Conservation (phyloP, 2,113 vertebrate species). For the Megaleporinus macrocephalus region DNA sequence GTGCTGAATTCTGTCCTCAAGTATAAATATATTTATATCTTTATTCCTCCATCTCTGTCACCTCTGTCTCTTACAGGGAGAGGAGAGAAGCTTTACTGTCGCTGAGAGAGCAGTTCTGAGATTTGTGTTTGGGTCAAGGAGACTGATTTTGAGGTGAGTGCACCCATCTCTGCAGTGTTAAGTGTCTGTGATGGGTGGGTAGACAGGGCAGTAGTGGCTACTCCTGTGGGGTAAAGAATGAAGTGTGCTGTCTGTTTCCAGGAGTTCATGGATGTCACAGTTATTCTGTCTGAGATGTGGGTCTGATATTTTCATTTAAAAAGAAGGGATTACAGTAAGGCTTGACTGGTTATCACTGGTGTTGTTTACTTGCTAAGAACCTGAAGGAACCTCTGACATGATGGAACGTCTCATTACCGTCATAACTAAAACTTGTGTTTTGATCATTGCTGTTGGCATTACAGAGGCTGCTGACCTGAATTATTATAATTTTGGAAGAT, state of each 20-base stretch:
- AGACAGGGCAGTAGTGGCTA: slow-evolving; percentile 14
- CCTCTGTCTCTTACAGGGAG: slow-evolving; percentile 32
- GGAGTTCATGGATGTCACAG: slow-evolving; percentile 30
- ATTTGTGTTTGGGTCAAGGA: slow-evolving; percentile 53
- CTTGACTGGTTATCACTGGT: neutral
- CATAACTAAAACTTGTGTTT: too few species aligned
- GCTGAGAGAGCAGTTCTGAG: slow-evolving; percentile 28
- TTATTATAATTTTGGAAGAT: too few species aligned
- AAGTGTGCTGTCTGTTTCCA: slow-evolving; percentile 27
- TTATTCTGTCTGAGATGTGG: slow-evolving; percentile 34
- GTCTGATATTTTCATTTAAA: slow-evolving; percentile 24
- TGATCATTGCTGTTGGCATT: too few species aligned
- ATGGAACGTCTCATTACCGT: neutral
- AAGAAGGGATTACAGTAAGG: neutral
- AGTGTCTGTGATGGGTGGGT: slow-evolving; percentile 23
- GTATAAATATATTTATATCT: neutral
- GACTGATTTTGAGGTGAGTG: slow-evolving; percentile 44
- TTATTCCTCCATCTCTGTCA: neutral
- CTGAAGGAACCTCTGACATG: neutral
- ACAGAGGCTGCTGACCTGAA: too few species aligned
- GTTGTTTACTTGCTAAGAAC: slow-evolving; percentile 19
- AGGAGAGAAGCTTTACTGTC: slow-evolving; percentile 14
- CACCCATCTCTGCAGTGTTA: slow-evolving; percentile 27
- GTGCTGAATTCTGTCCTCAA: slow-evolving; percentile 16
- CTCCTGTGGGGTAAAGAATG: slow-evolving; percentile 16